phyloP scores from a whole-genome alignment of 1,140 invertebrate species.

The Platyscapa corneri region DNA sequence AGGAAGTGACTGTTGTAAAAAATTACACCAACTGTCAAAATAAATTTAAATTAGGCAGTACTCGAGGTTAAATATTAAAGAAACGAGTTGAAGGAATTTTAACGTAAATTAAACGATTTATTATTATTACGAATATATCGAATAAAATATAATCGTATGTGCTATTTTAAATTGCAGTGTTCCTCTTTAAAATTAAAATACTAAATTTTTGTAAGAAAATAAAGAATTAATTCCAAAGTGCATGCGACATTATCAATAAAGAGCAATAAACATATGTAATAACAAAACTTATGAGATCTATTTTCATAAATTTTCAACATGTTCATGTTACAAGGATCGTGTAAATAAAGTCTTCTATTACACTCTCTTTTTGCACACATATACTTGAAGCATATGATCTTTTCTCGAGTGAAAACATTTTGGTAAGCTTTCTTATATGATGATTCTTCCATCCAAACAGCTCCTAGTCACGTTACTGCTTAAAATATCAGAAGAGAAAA shows the following conservation, averaged over 20 bases:
- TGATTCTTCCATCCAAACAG: constrained; percentile 44
- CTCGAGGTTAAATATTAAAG: too few relatives aligned
- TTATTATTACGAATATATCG: too few relatives aligned
- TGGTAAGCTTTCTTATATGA: constrained; percentile 49
- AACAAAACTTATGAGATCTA: background rate
- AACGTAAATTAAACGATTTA: too few relatives aligned
- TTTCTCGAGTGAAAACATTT: constrained; percentile 49
- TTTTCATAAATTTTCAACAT: background rate
- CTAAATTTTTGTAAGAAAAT: too few relatives aligned
- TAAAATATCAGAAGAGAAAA: constrained; percentile 16
- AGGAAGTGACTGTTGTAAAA: background rate
- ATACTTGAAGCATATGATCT: background rate
- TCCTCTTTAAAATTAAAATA: too few relatives aligned
- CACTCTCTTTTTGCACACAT: background rate
- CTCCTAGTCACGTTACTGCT: background rate
- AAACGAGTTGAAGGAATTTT: too few relatives aligned
- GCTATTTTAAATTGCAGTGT: too few relatives aligned
- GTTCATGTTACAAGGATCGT: background rate
- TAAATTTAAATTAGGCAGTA: background rate
- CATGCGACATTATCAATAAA: too few relatives aligned
- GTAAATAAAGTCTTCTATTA: background rate
- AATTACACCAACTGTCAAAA: background rate
- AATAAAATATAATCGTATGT: too few relatives aligned
- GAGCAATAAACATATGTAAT: background rate
- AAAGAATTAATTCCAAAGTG: too few relatives aligned